Evolutionary conservation across 2,797 vertebrate genomes (phyloP).

Genomic region (Hephaestus fuliginosus): DNA sequence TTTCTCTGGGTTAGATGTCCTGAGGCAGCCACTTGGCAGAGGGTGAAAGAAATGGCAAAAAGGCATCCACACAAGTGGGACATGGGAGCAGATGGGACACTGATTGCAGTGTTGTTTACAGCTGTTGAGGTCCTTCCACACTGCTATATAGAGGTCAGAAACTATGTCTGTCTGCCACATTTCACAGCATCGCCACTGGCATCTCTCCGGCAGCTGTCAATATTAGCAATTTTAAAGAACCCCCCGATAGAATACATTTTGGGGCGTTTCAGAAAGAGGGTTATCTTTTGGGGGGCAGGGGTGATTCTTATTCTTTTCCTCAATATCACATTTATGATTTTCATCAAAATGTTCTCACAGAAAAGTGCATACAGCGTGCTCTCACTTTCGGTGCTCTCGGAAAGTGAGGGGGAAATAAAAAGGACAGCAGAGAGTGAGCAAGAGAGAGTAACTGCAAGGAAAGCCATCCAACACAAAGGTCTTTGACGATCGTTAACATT

Average conservation of each 20-base stretch:
- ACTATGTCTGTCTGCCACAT: constrained; percentile 79
- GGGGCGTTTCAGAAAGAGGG: neutral
- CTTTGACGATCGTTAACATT: constrained; percentile 84
- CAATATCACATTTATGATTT: constrained; percentile 30
- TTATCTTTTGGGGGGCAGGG: neutral
- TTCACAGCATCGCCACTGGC: constrained; percentile 63
- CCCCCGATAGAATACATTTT: constrained; percentile 9
- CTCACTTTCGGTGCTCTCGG: constrained; percentile 22
- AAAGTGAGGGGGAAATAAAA: constrained; percentile 66
- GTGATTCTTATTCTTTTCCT: constrained; percentile 21
- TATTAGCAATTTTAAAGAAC: constrained; percentile 40
- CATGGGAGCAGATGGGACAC: constrained; percentile 88
- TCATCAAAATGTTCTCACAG: constrained; percentile 14
- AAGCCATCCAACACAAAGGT: constrained; percentile 83
- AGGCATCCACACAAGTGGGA: constrained; percentile 88
- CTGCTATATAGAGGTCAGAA: constrained; percentile 83
- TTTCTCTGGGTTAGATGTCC: constrained; percentile 89
- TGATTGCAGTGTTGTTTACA: constrained; percentile 89
- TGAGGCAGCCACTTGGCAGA: constrained; percentile 88
- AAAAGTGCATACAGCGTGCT: constrained; percentile 28
- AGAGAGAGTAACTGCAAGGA: constrained; percentile 61
- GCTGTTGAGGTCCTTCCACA: constrained; percentile 85
- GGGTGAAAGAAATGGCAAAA: constrained; percentile 88
- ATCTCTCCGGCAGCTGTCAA: constrained; percentile 50
- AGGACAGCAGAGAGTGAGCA: constrained; percentile 63